phyloP scores from a whole-genome alignment of 2,888 invertebrate species.

The Muscina levida region DNA sequence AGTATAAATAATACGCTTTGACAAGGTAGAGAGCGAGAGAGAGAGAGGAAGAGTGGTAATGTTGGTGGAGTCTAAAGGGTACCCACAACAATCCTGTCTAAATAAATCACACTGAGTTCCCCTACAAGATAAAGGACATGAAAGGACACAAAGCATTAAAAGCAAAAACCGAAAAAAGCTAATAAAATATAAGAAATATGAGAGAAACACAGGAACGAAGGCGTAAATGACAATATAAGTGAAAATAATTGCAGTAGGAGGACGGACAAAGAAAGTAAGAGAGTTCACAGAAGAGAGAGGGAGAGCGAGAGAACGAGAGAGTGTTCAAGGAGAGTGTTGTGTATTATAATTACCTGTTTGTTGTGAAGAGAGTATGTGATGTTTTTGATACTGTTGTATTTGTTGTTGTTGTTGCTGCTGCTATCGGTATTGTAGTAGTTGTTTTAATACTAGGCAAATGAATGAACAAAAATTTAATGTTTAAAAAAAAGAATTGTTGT shows the following conservation, averaged over 20 bases:
- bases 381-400: background rate
- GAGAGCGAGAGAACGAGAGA: conserved; percentile 8
- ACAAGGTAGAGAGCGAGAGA: too few species aligned
- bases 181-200: background rate
- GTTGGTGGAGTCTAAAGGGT: too few species aligned
- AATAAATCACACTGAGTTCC: conserved; percentile 47
- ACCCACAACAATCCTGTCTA: conserved; percentile 49
- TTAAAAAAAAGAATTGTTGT: conserved; percentile 16
- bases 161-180: conserved; percentile 9
- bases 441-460: background rate
- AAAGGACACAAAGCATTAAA: conserved; percentile 59
- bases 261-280: background rate
- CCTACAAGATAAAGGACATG: conserved; percentile 54
- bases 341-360: conserved; percentile 32
- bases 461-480: background rate
- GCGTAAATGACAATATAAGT: background rate
- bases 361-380: conserved; percentile 16
- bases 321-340: background rate
- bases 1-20: too few species aligned
- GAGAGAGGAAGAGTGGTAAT: too few species aligned
- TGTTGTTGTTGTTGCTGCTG: conserved; percentile 18
- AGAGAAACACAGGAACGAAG: background rate
- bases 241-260: background rate
- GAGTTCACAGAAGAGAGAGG: background rate
- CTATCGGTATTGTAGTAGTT: conserved; percentile 19